Base-by-base conservation (phyloP, 2,888 invertebrate genomes). In the Oasisia sp. region DNA sequence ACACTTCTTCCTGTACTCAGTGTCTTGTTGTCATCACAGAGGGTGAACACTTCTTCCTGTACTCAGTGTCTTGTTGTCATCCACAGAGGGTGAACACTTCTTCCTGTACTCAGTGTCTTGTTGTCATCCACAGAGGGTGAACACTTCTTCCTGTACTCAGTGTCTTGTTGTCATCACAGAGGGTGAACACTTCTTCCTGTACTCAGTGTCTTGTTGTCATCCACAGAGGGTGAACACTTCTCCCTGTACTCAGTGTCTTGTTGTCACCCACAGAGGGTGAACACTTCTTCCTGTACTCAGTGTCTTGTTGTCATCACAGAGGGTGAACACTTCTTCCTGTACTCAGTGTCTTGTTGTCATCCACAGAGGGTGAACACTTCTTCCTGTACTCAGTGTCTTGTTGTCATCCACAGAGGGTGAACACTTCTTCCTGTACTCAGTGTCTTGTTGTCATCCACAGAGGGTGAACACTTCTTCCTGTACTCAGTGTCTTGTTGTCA, bases 1-100 rank as follows among this genome's bases (percentile, higher is more conserved):
- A 96, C 98, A 98, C 96, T 97, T 98, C 91, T 98, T 98, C 96
- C 96, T 98, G 92, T 98, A 98, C 32, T 97, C 97, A 19, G 14
- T 74, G 74, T 19, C 38, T 32, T 90, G 91, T 38, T 91, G 3
- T 93, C 90, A 14, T 91, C 93, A 74, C 94, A 96, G 97, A 98
- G 90, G 98, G 98, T 56, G 98, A 98, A 96, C 98, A 98, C 96
- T 97, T 98, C 91, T 98, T 98, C 96, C 96, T 98, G 92, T 98
- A 98, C 32, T 97, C 97, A 19, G 14, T 74, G 74, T 19, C 38
- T 32, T 90, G 91, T 38, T 91, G 3, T 93, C 90, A 14, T 91
- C 93, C 93, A 74, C 94, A 96, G 97, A 98, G 90, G 98, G 98
- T 56, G 98, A 98, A 96, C 98, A 98, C 96, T 97, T 98, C 91